Base-by-base conservation (phyloP, 2,888 invertebrate genomes). In the Melieria crassipennis region DNA sequence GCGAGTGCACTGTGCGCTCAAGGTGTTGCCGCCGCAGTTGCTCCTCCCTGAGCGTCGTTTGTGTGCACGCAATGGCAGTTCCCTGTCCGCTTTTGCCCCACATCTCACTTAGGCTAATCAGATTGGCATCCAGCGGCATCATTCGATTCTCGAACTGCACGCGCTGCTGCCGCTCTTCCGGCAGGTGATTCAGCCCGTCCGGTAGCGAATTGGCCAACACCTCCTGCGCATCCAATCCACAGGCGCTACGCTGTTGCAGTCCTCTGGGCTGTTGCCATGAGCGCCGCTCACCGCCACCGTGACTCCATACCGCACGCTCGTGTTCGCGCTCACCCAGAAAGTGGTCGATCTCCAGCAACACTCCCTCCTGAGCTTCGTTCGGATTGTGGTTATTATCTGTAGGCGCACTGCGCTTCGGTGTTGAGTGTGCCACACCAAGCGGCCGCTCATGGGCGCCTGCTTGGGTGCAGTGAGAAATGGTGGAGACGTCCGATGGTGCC, bases 21-120 rank as follows among this genome's bases (percentile, higher is more conserved):
- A 87, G 84, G 88, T 94, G 94, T 88, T 93, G 91, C 80, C 95
- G 88, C 72, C 93, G 89, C 55, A 93, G 87, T 80, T 91, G 91
- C 83, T 95, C 94, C 83, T 94, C 94, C 52, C 83, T 80, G 4
- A 84, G 78, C 74, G 72, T 52, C 16, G 72, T 71, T 0, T 62
- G 65, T n/a, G 67, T 47, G 56, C 71, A 57, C 46, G 78, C 46
- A 71, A 77, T 78, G n/a, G 76, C 72, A 61, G 77, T 78, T 10
- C 65, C 69, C 16, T 78, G 79, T 3, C 88, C 70, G 83, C 88
- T 71, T 62, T 80, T 82, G 1, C 85, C 79, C 87, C 87, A 87
- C 47, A 87, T 80, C 61, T 87, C 85, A 69, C 83, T 85, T n/a
- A 87, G 77, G 74, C 87, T 87, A 16, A 87, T 82, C 0, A 86